Evolutionary conservation across 1,140 invertebrate genomes (phyloP).

Genomic region (Eupeodes corollae): DNA sequence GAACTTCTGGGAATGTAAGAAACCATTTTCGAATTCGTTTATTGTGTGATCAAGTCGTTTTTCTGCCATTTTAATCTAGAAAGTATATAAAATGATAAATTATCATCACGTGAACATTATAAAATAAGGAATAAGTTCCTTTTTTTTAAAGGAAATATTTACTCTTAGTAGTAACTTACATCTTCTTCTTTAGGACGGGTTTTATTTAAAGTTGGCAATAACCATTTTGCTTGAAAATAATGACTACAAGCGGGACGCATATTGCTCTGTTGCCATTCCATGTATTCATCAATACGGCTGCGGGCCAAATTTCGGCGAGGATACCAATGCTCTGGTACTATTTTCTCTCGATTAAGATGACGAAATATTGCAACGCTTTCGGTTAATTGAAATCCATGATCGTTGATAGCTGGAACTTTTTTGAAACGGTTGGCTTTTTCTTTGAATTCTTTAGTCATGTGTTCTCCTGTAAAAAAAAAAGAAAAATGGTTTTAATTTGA

Average conservation of each 20-base stretch:
- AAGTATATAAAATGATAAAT: neutral
- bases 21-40: constrained; percentile 49
- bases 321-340: constrained; percentile 58
- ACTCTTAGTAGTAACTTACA: constrained; percentile 9
- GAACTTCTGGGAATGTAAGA: constrained; percentile 50
- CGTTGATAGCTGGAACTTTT: constrained; percentile 61
- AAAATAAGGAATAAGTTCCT: too few relatives aligned
- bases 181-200: constrained; percentile 25
- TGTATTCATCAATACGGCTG: constrained; percentile 69
- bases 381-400: constrained; percentile 61
- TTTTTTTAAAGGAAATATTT: neutral
- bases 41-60: constrained; percentile 45
- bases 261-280: constrained; percentile 79
- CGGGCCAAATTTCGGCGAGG: constrained; percentile 52
- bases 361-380: constrained; percentile 62
- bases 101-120: too few relatives aligned
- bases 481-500: neutral
- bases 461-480: constrained; percentile 46
- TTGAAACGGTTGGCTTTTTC: constrained; percentile 62
- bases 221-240: constrained; percentile 53
- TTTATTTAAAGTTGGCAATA: constrained; percentile 41
- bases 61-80: constrained; percentile 36
- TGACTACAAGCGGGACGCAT: constrained; percentile 52
- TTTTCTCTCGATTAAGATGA: constrained; percentile 40
- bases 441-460: constrained; percentile 54